Percentiles rank a stretch among this genome's conserved stretches.
phyloP scores from a whole-genome alignment of 53 echinoderm and acorn worm species.

The Holothuria scabra region DNA sequence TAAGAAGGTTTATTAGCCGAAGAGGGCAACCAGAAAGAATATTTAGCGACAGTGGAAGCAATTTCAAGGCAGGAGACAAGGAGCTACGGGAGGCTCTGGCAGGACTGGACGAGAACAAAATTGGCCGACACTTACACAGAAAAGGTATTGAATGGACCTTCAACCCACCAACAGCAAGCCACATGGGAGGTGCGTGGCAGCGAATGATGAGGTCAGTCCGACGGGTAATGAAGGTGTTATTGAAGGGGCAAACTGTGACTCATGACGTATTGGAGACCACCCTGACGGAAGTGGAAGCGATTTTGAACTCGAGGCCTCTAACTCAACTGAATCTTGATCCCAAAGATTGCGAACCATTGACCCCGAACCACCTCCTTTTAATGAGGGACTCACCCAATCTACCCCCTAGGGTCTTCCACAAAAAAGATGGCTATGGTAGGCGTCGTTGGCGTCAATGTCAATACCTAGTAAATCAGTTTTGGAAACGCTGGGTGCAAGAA shows the following conservation, averaged over 20 bases:
- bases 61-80: slow-evolving; percentile 52
- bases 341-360: slow-evolving; percentile 48
- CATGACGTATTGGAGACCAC: slow-evolving; percentile 54
- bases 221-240: slow-evolving; percentile 38
- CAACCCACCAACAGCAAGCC: slow-evolving; percentile 60
- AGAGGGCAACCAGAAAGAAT: slow-evolving; percentile 67
- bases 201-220: slow-evolving; percentile 46
- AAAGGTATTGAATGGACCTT: too few relatives aligned
- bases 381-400: too few relatives aligned
- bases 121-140: slow-evolving; percentile 37
- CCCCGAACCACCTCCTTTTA: too few relatives aligned
- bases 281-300: slow-evolving; percentile 64
- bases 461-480: slow-evolving; percentile 61
- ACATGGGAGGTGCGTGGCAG: slow-evolving; percentile 72
- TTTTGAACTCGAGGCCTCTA: slow-evolving; percentile 65
- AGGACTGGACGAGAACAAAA: slow-evolving; percentile 45
- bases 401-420: slow-evolving; percentile 50
- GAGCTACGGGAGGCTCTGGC: slow-evolving; percentile 56
- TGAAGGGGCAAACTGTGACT: slow-evolving; percentile 33
- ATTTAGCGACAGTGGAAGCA: slow-evolving; percentile 67
- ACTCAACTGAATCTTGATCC: slow-evolving; percentile 63
- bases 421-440: slow-evolving; percentile 38
- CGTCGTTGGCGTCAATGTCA: slow-evolving; percentile 70
- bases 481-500: slow-evolving; percentile 65
- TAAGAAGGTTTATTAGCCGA: slow-evolving; percentile 61